These are phyloP conservation scores for Rhagonycha lutea DNA, from an alignment of 2,888 invertebrate species.

Conservation along the genomic window DNA sequence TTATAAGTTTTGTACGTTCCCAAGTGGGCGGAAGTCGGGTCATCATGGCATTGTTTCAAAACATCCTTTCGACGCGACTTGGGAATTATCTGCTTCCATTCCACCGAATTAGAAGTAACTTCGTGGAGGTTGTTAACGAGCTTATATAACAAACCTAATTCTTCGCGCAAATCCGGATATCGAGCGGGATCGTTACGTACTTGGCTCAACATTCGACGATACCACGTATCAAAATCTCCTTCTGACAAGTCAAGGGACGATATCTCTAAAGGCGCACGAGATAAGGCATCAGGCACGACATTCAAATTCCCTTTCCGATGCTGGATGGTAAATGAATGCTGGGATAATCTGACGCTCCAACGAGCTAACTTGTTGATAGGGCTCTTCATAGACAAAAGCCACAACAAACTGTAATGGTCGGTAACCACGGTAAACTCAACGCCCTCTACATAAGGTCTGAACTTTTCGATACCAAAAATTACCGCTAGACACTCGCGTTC, in stretches of 20 bases:
- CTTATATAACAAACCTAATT: slow-evolving; percentile 19
- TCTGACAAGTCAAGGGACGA: background rate
- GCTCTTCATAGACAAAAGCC: background rate
- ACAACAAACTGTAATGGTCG: background rate
- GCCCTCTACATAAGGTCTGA: too few relatives aligned
- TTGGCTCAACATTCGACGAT: background rate
- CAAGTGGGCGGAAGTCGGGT: slow-evolving; percentile 20
- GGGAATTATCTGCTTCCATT: slow-evolving; percentile 35
- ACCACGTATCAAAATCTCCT: slow-evolving; percentile 12
- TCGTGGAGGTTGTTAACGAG: slow-evolving; percentile 4
- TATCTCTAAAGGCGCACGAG: background rate
- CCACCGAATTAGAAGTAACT: background rate
- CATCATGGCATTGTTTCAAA: slow-evolving; percentile 29
- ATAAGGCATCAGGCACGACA: background rate
- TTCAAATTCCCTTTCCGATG: background rate
- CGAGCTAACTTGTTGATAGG: background rate
- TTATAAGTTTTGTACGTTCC: too few relatives aligned
- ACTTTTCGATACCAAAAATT: too few relatives aligned
- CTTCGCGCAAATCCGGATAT: slow-evolving; percentile 21
- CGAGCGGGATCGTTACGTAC: slow-evolving; percentile 13
- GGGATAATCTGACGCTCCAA: background rate
- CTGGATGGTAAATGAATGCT: background rate
- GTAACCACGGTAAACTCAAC: too few relatives aligned
- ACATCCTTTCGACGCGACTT: slow-evolving; percentile 13
- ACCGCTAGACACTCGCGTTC: too few relatives aligned